phyloP scores from a whole-genome alignment of 2,797 vertebrate species.

The Chiroxiphia lanceolata region DNA sequence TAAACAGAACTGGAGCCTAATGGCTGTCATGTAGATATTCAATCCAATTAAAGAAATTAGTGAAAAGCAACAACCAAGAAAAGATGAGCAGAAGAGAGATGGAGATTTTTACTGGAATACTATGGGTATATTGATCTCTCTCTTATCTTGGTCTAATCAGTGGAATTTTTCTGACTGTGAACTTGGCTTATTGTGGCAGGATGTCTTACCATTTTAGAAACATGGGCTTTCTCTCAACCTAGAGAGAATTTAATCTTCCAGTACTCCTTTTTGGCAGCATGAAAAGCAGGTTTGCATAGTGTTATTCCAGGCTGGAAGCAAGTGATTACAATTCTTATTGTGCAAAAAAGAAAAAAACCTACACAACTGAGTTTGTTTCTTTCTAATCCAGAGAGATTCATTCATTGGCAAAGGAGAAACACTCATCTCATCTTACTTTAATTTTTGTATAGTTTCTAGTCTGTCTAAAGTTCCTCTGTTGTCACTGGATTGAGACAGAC shows the following conservation, averaged over 20 bases:
- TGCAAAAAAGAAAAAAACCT: background rate
- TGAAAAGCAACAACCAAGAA: background rate
- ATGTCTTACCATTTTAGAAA: background rate
- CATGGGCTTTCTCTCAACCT: background rate
- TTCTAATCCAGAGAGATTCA: background rate
- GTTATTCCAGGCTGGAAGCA: background rate
- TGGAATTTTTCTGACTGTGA: background rate
- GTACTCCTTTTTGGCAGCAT: background rate
- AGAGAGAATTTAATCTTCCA: background rate
- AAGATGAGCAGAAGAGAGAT: background rate
- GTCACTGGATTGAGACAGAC: background rate
- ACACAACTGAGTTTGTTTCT: background rate
- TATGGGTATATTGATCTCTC: background rate
- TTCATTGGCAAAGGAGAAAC: background rate
- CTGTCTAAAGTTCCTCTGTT: background rate
- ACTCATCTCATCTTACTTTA: background rate
- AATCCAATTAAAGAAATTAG: background rate
- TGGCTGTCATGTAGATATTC: background rate
- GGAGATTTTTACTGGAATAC: background rate
- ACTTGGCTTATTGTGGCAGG: background rate
- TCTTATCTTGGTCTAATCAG: background rate
- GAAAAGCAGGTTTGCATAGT: background rate
- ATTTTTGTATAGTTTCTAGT: background rate
- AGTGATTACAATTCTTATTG: background rate
- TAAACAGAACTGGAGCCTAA: conserved; percentile 15